Conservation (phyloP, 2,797 vertebrate genomes). For the Enteromius thamalakanensis region DNA sequence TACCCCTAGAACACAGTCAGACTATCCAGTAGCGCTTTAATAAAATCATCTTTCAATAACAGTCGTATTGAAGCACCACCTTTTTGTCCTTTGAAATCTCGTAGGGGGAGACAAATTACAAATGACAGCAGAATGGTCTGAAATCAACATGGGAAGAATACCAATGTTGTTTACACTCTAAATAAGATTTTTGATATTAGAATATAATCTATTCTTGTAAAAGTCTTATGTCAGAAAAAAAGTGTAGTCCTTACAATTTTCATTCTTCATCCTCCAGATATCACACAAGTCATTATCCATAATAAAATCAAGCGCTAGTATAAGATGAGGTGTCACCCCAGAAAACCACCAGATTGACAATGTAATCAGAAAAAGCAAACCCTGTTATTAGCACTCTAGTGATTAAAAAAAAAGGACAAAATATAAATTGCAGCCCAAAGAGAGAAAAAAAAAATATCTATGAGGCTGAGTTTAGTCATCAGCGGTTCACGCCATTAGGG, state of each 20-base stretch:
- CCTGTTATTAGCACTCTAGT: neutral
- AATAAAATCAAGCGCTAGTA: neutral
- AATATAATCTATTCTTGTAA: neutral
- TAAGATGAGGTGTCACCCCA: neutral
- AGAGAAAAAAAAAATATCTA: neutral
- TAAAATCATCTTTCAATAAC: neutral
- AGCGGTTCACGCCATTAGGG: no score
- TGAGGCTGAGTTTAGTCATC: no score
- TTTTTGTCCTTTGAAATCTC: neutral
- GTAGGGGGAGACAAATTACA: neutral
- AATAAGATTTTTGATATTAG: neutral
- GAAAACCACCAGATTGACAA: neutral
- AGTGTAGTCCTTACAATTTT: neutral
- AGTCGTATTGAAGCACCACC: neutral
- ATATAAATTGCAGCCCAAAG: neutral
- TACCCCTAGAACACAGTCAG: neutral
- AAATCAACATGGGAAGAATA: neutral
- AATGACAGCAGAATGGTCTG: neutral
- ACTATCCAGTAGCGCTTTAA: neutral
- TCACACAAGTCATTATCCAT: neutral
- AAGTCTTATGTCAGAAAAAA: neutral
- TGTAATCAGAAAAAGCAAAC: neutral
- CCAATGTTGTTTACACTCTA: neutral
- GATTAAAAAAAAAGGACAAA: neutral
- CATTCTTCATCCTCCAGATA: slow-evolving; percentile 13